Percentiles rank a stretch among this genome's conserved stretches.
These are phyloP conservation scores for Isurus oxyrinchus DNA, from an alignment of 2,113 vertebrate genomes.

Conservation along the genomic window DNA sequence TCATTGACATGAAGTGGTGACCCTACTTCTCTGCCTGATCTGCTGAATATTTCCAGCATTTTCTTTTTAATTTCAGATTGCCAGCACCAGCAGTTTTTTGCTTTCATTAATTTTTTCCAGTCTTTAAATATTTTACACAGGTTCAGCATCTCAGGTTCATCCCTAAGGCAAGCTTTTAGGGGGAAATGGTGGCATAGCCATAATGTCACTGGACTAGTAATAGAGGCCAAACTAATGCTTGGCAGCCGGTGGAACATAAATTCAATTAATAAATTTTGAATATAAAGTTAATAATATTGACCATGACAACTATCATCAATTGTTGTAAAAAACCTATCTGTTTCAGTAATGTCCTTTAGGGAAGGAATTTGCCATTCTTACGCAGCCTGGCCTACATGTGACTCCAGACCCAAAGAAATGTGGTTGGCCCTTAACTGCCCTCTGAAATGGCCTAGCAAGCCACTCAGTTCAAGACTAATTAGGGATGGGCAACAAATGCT, in stretches of 20 bases:
- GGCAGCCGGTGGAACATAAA: too few species aligned
- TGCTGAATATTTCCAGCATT: neutral
- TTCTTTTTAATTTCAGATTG: neutral
- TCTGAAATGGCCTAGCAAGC: neutral
- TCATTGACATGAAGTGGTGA: neutral
- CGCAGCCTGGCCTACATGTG: neutral
- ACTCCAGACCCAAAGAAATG: neutral
- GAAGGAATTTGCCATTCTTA: neutral
- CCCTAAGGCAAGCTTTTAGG: neutral
- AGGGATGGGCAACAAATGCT: neutral
- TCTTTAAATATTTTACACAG: neutral
- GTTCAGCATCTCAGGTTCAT: neutral
- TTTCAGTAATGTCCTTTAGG: too few species aligned
- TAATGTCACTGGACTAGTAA: too few species aligned
- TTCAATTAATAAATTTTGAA: too few species aligned
- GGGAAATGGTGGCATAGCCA: too few species aligned
- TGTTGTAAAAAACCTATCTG: too few species aligned
- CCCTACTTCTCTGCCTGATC: neutral
- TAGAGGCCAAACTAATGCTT: too few species aligned
- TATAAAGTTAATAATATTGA: too few species aligned
- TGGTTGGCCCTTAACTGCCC: neutral
- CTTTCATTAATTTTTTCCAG: neutral
- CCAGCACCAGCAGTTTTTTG: neutral
- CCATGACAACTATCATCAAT: too few species aligned
- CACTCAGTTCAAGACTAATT: neutral